A percentile compares a stretch with the other conserved stretches of the same genome.
Conservation (phyloP, 2,888 invertebrate species). For the Hemithea aestivaria region DNA sequence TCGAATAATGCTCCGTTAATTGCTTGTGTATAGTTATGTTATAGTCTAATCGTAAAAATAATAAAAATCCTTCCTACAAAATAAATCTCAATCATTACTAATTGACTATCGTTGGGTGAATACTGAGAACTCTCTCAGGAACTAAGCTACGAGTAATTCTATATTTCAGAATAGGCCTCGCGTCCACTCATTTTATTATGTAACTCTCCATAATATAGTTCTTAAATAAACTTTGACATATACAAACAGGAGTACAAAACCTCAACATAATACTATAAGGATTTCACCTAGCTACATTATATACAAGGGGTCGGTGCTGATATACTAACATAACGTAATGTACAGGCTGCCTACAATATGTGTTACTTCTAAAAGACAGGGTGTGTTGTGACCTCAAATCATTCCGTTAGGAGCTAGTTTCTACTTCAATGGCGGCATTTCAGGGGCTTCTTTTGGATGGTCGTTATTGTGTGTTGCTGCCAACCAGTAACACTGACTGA, state of each 20-base stretch:
- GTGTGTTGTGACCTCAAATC: conserved; percentile 27
- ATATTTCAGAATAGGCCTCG: conserved; percentile 60
- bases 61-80: conserved; percentile 58
- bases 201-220: conserved; percentile 52
- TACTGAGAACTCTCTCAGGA: conserved; percentile 67
- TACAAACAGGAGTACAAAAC: conserved; percentile 73
- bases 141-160: conserved; percentile 50
- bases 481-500: too few species aligned
- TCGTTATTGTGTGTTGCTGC: too few species aligned
- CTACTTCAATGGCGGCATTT: not conserved
- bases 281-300: conserved; percentile 63
- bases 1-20: conserved; percentile 20
- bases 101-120: conserved; percentile 80
- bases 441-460: conserved; percentile 1
- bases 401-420: conserved; percentile 25
- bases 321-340: conserved; percentile 25
- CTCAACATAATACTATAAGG: conserved; percentile 59
- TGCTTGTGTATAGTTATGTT: conserved; percentile 44
- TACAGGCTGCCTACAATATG: conserved; percentile 21
- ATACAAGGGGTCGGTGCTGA: conserved; percentile 61
- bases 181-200: conserved; percentile 41
- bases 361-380: conserved; percentile 4
- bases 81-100: conserved; percentile 74
- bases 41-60: conserved; percentile 54
- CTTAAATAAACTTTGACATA: conserved; percentile 74